Percentiles rank a stretch among this genome's conserved stretches.
Evolutionary conservation across 2,113 vertebrate genomes (phyloP).

Genomic region (Herpailurus yagouaroundi): DNA sequence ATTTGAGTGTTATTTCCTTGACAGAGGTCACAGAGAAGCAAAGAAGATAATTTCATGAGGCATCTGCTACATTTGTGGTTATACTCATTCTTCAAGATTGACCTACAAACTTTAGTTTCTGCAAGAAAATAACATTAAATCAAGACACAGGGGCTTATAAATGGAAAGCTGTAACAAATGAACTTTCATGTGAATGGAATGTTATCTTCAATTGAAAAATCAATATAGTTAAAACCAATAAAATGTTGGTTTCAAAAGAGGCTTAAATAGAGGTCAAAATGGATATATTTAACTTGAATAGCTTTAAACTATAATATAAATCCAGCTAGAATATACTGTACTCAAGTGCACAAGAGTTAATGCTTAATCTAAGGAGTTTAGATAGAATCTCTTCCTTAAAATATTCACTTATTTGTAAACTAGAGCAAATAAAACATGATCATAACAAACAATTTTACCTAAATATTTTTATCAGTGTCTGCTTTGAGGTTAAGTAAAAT

Average conservation of each 20-base stretch:
- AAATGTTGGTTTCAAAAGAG: constrained; percentile 63
- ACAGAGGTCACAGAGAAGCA: constrained; percentile 86
- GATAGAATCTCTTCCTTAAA: not conserved
- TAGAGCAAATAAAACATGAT: not conserved
- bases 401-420: not conserved
- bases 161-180: constrained; percentile 75
- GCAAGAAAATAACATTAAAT: constrained; percentile 78
- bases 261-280: constrained; percentile 75
- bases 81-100: constrained; percentile 81
- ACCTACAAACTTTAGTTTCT: constrained; percentile 80
- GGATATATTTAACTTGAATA: constrained; percentile 69
- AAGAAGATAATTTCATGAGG: constrained; percentile 88
- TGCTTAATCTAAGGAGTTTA: not conserved
- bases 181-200: constrained; percentile 70
- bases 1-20: constrained; percentile 82
- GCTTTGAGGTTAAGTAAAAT: not conserved
- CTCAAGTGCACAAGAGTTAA: not conserved
- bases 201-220: constrained; percentile 74
- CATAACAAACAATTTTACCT: not conserved
- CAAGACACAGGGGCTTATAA: constrained; percentile 67
- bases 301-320: constrained; percentile 30
- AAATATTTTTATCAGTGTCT: not conserved
- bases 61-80: constrained; percentile 86
- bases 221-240: constrained; percentile 77
- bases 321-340: not conserved